These are phyloP conservation scores for Perognathus longimembris DNA, from an alignment of 2,113 vertebrate species.

Conservation along the genomic window DNA sequence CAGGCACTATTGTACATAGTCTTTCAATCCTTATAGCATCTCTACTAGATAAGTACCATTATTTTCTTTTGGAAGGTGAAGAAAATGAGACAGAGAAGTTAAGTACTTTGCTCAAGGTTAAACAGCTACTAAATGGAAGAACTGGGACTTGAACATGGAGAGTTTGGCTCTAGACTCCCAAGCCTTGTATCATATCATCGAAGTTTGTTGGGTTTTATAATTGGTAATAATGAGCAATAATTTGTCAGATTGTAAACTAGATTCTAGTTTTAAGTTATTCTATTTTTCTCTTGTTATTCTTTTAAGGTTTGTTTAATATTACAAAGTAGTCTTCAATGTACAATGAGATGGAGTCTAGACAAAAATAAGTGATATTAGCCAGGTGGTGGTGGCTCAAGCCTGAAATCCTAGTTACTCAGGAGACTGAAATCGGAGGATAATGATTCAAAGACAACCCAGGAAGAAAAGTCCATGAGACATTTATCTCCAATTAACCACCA, in stretches of 20 bases:
- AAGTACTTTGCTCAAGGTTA: not conserved
- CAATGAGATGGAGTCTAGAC: not conserved
- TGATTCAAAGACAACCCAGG: too few relatives aligned
- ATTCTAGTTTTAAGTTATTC: slow-evolving; percentile 21
- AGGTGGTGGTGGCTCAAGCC: too few relatives aligned
- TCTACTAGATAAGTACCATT: not conserved
- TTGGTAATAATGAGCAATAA: not conserved
- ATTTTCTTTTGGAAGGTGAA: not conserved
- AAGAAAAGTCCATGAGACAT: too few relatives aligned
- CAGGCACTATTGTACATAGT: not conserved
- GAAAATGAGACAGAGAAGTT: slow-evolving; percentile 5
- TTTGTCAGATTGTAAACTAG: not conserved
- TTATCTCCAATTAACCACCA: too few relatives aligned
- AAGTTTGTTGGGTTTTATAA: not conserved
- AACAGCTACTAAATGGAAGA: not conserved
- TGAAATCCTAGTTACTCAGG: too few relatives aligned
- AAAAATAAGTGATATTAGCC: too few relatives aligned
- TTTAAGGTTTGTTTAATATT: slow-evolving; percentile 59
- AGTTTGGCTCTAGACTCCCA: not conserved
- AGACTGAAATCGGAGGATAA: too few relatives aligned
- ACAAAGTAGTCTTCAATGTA: slow-evolving; percentile 44
- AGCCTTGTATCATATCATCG: not conserved
- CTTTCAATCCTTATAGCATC: not conserved
- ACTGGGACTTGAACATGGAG: not conserved
- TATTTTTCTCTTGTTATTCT: slow-evolving; percentile 43